These are phyloP conservation scores for Hippoglossus stenolepis DNA, from an alignment of 2,113 vertebrate genomes.

Conservation along the genomic window DNA sequence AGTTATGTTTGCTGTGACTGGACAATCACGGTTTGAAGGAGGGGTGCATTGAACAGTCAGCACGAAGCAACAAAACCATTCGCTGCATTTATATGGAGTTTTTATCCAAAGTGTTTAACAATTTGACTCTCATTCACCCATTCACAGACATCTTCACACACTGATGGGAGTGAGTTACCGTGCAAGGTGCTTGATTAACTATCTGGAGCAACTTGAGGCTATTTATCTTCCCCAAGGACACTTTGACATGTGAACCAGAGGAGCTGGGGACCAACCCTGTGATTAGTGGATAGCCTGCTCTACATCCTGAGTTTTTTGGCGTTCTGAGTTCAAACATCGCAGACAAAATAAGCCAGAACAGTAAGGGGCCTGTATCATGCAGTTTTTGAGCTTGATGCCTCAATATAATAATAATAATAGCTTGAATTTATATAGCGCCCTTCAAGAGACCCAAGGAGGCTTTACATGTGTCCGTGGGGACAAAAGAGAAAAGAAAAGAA, in stretches of 20 bases:
- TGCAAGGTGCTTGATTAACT: not conserved
- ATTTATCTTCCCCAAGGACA: not conserved
- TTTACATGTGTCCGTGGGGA: too few relatives aligned
- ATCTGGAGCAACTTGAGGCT: not conserved
- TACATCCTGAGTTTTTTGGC: too few relatives aligned
- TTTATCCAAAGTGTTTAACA: not conserved
- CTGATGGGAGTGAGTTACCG: too few relatives aligned
- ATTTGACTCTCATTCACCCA: too few relatives aligned
- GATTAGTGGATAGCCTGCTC: not conserved
- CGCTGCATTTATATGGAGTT: not conserved
- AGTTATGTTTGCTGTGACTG: too few relatives aligned
- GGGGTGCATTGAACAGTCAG: too few relatives aligned
- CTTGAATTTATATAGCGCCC: too few relatives aligned
- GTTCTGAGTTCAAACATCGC: not conserved
- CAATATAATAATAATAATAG: not conserved
- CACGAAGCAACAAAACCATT: not conserved
- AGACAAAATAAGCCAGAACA: not conserved
- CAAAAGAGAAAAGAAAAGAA: too few relatives aligned
- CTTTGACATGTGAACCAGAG: not conserved
- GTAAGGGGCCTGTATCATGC: not conserved
- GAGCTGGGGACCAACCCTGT: not conserved
- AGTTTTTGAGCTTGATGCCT: not conserved
- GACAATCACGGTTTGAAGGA: too few relatives aligned
- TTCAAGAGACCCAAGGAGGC: too few relatives aligned
- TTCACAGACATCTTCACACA: not conserved